Percentiles rank a stretch among this genome's conserved stretches.
phyloP scores from a whole-genome alignment of 2,797 vertebrate species.

The Tympanoctomys barrerae region DNA sequence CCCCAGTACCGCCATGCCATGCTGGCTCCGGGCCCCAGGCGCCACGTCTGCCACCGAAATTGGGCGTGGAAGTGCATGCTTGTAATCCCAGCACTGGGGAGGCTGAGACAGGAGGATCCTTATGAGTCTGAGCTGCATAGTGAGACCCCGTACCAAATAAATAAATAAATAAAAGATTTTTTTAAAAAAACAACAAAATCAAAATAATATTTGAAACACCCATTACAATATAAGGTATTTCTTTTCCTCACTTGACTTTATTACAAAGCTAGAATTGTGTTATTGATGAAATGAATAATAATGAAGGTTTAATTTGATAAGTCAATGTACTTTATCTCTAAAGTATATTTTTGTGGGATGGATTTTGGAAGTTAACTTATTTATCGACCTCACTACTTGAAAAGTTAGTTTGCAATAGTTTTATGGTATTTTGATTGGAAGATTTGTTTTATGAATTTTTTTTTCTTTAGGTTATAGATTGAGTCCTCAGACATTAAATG shows the following conservation, averaged over 20 bases:
- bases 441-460: constrained; percentile 29
- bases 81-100: too few relatives aligned
- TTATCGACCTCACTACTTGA: constrained; percentile 8
- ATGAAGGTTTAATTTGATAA: neutral
- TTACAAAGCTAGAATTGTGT: neutral
- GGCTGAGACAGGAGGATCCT: too few relatives aligned
- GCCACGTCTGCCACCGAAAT: too few relatives aligned
- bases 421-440: constrained; percentile 33
- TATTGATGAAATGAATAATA: constrained; percentile 10
- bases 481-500: constrained; percentile 90
- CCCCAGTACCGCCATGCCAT: too few relatives aligned
- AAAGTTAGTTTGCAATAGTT: neutral
- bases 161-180: too few relatives aligned
- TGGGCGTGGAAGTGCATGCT: too few relatives aligned
- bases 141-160: too few relatives aligned
- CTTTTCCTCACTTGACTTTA: constrained; percentile 47
- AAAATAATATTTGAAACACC: constrained; percentile 2
- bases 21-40: too few relatives aligned
- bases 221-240: neutral
- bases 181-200: neutral
- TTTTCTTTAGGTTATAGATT: constrained; percentile 91
- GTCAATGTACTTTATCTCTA: constrained; percentile 51
- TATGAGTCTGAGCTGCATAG: too few relatives aligned
- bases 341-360: constrained; percentile 30
- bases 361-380: constrained; percentile 48